phyloP scores from a whole-genome alignment of 2,888 invertebrate species.

The Geophilus truncorum region DNA sequence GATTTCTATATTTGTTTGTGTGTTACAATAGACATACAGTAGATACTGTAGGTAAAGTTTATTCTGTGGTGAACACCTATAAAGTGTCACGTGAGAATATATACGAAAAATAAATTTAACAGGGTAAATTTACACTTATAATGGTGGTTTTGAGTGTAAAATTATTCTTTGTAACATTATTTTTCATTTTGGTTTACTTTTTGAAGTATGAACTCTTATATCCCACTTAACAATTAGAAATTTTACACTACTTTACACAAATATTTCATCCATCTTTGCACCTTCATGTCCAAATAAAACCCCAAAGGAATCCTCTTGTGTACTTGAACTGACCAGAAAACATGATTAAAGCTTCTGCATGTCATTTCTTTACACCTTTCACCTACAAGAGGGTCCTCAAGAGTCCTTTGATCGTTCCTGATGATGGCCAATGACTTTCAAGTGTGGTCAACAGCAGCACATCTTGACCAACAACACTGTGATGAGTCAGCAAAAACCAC shows the following conservation, averaged over 20 bases:
- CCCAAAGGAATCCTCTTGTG: not conserved
- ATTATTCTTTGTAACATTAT: too few relatives aligned
- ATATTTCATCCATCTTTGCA: not conserved
- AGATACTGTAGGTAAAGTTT: too few relatives aligned
- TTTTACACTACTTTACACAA: not conserved
- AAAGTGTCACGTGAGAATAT: too few relatives aligned
- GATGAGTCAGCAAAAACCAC: slow-evolving; percentile 20
- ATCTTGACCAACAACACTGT: slow-evolving; percentile 8
- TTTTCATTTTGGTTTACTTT: too few relatives aligned
- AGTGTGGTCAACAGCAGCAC: slow-evolving; percentile 2
- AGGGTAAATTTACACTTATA: too few relatives aligned
- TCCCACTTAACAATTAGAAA: too few relatives aligned
- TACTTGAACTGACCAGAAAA: not conserved
- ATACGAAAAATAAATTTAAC: too few relatives aligned
- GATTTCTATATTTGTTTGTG: too few relatives aligned
- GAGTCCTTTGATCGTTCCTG: not conserved
- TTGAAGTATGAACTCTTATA: too few relatives aligned
- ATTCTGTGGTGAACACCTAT: too few relatives aligned
- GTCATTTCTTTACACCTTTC: not conserved
- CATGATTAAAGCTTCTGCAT: not conserved
- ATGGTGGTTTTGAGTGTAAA: too few relatives aligned
- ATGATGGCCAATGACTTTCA: slow-evolving; percentile 11
- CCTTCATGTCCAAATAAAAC: not conserved
- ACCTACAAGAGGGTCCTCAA: slow-evolving; percentile 7
- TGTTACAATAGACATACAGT: too few relatives aligned